Conservation (phyloP, 1,140 invertebrate species). For the Hermatobates lingyangjiaoensis region DNA sequence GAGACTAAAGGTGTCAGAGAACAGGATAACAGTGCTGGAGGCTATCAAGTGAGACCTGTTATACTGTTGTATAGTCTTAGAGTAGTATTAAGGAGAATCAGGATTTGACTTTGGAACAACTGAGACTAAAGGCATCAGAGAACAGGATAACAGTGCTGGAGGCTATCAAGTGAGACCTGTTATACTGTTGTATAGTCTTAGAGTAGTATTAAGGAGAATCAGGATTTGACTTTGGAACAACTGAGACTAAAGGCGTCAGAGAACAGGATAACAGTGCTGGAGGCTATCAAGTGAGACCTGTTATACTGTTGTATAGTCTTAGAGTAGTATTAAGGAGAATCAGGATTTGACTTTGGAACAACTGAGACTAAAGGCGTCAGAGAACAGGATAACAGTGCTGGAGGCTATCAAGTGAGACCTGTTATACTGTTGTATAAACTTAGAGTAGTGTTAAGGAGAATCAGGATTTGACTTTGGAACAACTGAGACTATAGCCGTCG, state of each 20-base stretch:
- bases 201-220: too few species aligned
- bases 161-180: conserved; percentile 74
- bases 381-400: conserved; percentile 77
- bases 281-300: conserved; percentile 80
- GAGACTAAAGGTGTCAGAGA: conserved; percentile 71
- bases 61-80: too few species aligned
- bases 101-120: conserved; percentile 86
- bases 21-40: conserved; percentile 80
- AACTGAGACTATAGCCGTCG: conserved; percentile 71
- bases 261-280: conserved; percentile 75
- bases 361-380: conserved; percentile 72
- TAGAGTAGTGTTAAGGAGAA: conserved; percentile 98
- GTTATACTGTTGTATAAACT: too few species aligned
- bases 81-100: too few species aligned
- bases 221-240: conserved; percentile 86
- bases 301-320: too few species aligned
- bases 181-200: too few species aligned
- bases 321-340: too few species aligned
- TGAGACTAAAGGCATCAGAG: conserved; percentile 75
- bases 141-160: conserved; percentile 82
- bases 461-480: conserved; percentile 83
- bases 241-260: conserved; percentile 79
- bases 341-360: conserved; percentile 88
- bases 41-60: conserved; percentile 77
- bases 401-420: conserved; percentile 98